These are phyloP conservation scores for Pseudococcus jackbeardsleyi DNA, from an alignment of 2,888 invertebrate genomes.

Conservation along the genomic window DNA sequence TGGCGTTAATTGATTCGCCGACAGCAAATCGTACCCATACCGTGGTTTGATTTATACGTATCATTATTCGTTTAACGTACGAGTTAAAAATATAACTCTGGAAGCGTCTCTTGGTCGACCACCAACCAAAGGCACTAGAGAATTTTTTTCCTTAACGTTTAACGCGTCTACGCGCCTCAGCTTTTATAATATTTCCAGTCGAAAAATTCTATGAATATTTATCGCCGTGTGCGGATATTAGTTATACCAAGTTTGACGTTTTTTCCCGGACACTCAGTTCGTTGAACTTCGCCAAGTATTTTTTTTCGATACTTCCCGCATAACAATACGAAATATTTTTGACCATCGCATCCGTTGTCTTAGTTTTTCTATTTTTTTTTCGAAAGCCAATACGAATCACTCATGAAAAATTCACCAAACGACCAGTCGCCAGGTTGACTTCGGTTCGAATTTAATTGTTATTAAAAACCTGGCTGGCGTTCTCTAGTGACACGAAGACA, in stretches of 20 bases:
- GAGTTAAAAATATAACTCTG: background rate
- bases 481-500: background rate
- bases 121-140: background rate
- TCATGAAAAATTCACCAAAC: constrained; percentile 29
- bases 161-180: background rate
- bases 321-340: background rate
- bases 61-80: background rate
- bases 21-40: background rate
- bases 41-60: background rate
- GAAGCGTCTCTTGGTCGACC: background rate
- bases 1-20: background rate
- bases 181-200: constrained; percentile 38
- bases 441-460: background rate
- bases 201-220: constrained; percentile 43
- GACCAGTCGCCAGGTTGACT: background rate
- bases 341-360: too few relatives aligned
- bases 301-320: background rate
- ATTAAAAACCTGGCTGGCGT: background rate
- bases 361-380: background rate
- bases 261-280: constrained; percentile 17
- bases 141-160: background rate
- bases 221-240: constrained; percentile 18
- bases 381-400: background rate
- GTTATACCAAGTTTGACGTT: constrained; percentile 24
- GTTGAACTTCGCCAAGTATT: background rate